Percentiles rank a stretch among this genome's conserved stretches.
phyloP scores from a whole-genome alignment of 2,797 vertebrate species.

The Rhincodon typus region DNA sequence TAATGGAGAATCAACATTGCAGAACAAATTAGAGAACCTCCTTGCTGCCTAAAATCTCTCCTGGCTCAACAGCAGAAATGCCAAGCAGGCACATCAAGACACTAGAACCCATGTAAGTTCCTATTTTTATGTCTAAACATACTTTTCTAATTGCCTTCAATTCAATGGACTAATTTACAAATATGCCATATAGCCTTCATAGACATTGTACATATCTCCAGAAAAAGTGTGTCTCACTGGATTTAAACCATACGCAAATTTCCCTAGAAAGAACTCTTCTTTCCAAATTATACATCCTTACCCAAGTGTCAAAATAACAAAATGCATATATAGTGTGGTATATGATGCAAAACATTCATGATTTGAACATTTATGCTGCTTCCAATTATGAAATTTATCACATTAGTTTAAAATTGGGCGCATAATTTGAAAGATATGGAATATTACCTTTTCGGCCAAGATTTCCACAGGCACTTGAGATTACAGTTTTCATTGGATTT shows the following conservation, averaged over 20 bases:
- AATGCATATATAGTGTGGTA: neutral
- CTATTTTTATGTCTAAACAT: no score
- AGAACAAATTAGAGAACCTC: neutral
- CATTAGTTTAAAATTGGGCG: neutral
- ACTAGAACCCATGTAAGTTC: neutral
- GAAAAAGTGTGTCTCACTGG: neutral
- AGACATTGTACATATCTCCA: neutral
- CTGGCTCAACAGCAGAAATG: neutral
- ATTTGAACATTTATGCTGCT: neutral
- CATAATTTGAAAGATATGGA: neutral
- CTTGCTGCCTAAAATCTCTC: neutral
- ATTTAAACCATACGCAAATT: neutral
- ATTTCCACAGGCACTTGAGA: constrained; percentile 64
- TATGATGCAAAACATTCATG: neutral
- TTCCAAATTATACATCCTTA: neutral
- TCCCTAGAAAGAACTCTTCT: neutral
- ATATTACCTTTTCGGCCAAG: constrained; percentile 76
- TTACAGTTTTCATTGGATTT: constrained; percentile 78
- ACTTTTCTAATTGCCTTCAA: neutral
- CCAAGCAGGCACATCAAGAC: neutral
- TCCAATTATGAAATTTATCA: neutral
- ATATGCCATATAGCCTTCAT: neutral
- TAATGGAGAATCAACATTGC: neutral
- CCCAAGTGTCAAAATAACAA: neutral
- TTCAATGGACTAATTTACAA: neutral